A percentile compares a stretch with the other conserved stretches of the same genome.
Conservation (phyloP, 2,113 vertebrate species). For the Herpetotheres cachinnans region DNA sequence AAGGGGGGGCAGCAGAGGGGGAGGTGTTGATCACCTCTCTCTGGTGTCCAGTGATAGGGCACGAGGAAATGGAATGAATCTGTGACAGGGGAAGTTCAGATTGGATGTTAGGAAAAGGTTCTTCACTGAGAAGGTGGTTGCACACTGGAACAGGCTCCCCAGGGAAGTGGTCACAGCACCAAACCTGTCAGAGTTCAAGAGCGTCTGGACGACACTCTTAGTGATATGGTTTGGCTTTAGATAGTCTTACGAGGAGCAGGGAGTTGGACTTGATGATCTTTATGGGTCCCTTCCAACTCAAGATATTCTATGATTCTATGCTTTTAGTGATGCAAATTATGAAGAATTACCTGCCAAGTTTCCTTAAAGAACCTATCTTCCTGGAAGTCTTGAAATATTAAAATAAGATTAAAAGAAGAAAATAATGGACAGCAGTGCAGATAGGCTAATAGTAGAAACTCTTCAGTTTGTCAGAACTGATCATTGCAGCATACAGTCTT, state of each 20-base stretch:
- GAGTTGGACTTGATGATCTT: neutral
- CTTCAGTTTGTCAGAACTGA: neutral
- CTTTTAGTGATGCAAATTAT: neutral
- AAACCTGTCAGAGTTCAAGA: neutral
- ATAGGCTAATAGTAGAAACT: neutral
- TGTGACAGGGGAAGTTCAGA: neutral
- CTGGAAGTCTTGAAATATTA: neutral
- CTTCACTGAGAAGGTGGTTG: neutral
- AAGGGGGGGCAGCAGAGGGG: no score
- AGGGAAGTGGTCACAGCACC: neutral
- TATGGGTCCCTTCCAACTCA: neutral
- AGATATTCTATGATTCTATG: neutral
- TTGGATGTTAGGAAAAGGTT: neutral
- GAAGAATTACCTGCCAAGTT: neutral
- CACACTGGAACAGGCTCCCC: neutral
- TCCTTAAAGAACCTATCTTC: neutral
- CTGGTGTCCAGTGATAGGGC: no score
- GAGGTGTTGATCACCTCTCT: no score
- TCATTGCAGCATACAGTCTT: neutral
- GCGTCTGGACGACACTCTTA: accelerated
- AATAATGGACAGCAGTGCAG: neutral
- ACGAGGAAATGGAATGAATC: neutral
- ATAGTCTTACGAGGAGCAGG: neutral
- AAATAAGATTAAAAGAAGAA: neutral
- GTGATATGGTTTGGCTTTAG: neutral